phyloP scores from a whole-genome alignment of 1,140 invertebrate species.

The Hetaerina americana region DNA sequence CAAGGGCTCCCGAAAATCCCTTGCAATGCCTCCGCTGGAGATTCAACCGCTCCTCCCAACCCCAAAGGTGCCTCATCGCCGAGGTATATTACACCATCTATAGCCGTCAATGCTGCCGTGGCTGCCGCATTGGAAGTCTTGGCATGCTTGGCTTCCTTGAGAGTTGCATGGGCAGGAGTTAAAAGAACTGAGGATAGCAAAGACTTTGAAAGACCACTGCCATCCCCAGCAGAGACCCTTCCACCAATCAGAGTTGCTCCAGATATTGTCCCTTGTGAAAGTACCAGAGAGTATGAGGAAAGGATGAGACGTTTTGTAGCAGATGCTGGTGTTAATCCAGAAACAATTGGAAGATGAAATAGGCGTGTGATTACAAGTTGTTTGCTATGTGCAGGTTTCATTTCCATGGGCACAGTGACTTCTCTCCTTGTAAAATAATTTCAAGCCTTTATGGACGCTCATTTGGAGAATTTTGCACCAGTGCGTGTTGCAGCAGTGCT shows the following conservation, averaged over 20 bases:
- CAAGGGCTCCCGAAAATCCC: no score
- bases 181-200: not conserved
- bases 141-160: not conserved
- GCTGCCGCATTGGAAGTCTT: not conserved
- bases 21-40: not conserved
- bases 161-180: not conserved
- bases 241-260: not conserved
- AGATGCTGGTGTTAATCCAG: not conserved
- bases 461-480: no score
- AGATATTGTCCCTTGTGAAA: not conserved
- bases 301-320: not conserved
- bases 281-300: not conserved
- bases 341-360: not conserved
- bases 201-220: not conserved
- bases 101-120: not conserved
- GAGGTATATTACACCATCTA: not conserved
- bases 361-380: no score
- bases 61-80: not conserved
- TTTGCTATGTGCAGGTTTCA: no score
- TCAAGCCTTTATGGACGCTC: no score
- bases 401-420: no score
- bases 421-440: no score
- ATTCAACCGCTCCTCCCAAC: not conserved
- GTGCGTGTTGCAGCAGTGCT: no score
- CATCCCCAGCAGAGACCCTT: not conserved